Base-by-base conservation (phyloP, 2,797 vertebrate genomes). In the Argentina silus region DNA sequence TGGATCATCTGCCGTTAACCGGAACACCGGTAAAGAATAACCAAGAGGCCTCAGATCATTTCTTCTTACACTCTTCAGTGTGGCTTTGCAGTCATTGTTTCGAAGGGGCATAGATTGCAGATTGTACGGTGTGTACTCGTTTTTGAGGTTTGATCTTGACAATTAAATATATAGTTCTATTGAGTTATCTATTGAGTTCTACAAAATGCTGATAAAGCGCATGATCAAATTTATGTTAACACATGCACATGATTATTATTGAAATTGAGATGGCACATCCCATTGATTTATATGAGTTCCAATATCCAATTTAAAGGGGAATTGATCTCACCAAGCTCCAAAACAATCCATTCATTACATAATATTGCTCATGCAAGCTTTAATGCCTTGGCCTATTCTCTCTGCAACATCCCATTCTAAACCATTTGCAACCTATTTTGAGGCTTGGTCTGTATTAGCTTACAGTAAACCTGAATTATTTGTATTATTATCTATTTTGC, bases 231-330 rank as follows among this genome's bases (percentile, higher is more conserved):
- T 5, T 14, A 53, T 53, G 14, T 14, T 53, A 53, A 14, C 50
- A 53, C 50, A 53, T 53, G 27, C n/a, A 53, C 12, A 3, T 12
- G 50, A 12, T 10, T 53, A 53, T 9, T 56, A 45, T 74, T 69
- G 48, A 15, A 23, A 62, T 21, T 45, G 70, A 62, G 27, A n/a
- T 67, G 51, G 17, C 45, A 45, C 50, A 64, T 70, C 63, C 17
- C 27, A 15, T 57, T 70, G 10, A 70, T 75, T 60, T 70, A 55
- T 77, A 50, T 73, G 42, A 23, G 70, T 55, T 19, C 60, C 23
- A 67, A 42, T 43, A 74, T 50, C 50, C 36, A 66, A 1, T 55
- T 19, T 67, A 0, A 59, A 69, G 21, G 15, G 57, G 9, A 10
- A 68, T 68, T 55, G 66, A 68, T 68, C 15, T 4, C 0, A 36